Conservation (phyloP, 2,797 vertebrate species). For the Anas acuta region DNA sequence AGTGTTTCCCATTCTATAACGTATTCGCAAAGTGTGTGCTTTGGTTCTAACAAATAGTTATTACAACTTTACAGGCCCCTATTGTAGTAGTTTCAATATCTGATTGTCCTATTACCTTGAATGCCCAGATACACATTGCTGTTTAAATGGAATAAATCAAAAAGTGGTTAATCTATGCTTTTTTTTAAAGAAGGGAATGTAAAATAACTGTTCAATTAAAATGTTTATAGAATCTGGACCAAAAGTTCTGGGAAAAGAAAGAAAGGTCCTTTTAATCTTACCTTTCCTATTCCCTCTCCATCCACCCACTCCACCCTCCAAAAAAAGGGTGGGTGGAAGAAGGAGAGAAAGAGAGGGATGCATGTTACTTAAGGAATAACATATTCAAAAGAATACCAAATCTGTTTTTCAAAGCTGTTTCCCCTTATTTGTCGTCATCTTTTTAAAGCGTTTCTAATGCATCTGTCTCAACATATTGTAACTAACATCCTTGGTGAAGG, state of each 20-base stretch:
- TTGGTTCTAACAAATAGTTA: neutral
- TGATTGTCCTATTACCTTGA: neutral
- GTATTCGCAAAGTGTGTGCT: neutral
- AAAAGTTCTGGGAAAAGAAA: neutral
- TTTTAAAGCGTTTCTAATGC: neutral
- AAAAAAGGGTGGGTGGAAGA: neutral
- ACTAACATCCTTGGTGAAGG: neutral
- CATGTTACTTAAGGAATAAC: neutral
- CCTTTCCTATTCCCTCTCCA: neutral
- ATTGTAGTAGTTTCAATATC: neutral
- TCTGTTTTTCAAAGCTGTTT: neutral
- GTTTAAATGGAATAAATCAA: neutral
- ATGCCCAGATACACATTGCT: neutral
- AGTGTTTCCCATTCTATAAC: neutral
- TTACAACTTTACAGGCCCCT: neutral
- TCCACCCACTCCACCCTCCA: neutral
- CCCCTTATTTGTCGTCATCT: neutral
- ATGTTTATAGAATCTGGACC: neutral
- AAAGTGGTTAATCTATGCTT: neutral
- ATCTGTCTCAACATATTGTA: neutral
- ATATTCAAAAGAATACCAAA: neutral
- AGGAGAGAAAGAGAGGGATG: neutral
- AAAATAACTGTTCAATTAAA: neutral
- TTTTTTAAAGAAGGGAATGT: neutral
- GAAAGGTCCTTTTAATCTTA: neutral